A percentile compares a stretch with the other conserved stretches of the same genome.
Conservation (phyloP, 2,797 vertebrate species). For the Cirrhinus mrigala region DNA sequence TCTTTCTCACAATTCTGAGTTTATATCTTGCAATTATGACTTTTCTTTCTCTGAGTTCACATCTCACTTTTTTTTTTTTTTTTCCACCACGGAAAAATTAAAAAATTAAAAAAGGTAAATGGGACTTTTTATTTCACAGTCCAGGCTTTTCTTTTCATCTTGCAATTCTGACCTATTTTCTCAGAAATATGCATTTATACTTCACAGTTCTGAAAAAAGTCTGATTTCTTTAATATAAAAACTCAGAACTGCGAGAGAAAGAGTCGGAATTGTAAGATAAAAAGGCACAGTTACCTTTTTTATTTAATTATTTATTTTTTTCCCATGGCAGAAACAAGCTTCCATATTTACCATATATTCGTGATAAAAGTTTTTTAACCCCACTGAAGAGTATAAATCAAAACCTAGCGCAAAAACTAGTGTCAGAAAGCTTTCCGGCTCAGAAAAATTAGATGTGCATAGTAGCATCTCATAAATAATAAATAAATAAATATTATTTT, state of each 20-base stretch:
- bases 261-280: not conserved
- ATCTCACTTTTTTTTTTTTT: too few species aligned
- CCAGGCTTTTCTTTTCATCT: not conserved
- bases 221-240: not conserved
- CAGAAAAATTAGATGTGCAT: not conserved
- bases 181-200: not conserved
- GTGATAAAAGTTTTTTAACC: not conserved
- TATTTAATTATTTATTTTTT: not conserved
- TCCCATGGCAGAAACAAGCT: not conserved
- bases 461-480: not conserved
- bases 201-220: not conserved
- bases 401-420: not conserved
- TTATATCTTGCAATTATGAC: too few species aligned
- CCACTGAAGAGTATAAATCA: not conserved
- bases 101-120: not conserved
- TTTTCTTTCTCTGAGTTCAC: too few species aligned
- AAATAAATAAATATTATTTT: not conserved
- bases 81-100: not conserved
- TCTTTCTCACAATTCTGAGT: too few species aligned
- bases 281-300: not conserved
- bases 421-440: not conserved
- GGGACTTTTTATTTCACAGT: not conserved
- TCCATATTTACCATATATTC: not conserved
- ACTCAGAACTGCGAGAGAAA: not conserved
- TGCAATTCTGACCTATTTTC: not conserved